Evolutionary conservation across 2,888 invertebrate genomes (phyloP).

Genomic region (Beris morrisii): DNA sequence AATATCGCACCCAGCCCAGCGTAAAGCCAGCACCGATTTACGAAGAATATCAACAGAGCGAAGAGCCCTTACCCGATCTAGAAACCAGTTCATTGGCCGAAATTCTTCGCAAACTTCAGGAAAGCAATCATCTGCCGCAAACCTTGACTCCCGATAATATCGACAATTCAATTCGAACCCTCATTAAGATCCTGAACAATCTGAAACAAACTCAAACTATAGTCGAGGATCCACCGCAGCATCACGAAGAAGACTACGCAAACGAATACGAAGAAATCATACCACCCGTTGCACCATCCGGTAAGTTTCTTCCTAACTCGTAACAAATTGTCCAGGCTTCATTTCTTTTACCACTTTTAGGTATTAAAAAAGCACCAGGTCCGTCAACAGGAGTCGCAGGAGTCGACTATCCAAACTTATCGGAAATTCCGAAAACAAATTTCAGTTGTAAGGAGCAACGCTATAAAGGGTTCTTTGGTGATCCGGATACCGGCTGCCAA

Average conservation of each 20-base stretch:
- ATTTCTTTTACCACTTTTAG: conserved; percentile 5
- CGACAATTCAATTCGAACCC: conserved; percentile 74
- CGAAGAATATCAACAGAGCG: neutral
- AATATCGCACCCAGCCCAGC: neutral
- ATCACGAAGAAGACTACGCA: conserved; percentile 49
- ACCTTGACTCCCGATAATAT: conserved; percentile 76
- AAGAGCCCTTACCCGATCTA: conserved; percentile 48
- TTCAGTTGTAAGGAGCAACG: conserved; percentile 83
- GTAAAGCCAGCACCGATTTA: conserved; percentile 1
- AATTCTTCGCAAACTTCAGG: conserved; percentile 71
- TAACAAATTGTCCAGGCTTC: neutral
- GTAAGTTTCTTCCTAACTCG: neutral
- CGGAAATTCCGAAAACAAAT: conserved; percentile 72
- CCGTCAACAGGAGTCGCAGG: conserved; percentile 62
- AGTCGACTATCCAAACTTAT: conserved; percentile 78
- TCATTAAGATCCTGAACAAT: conserved; percentile 73
- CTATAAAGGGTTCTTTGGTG: conserved; percentile 89
- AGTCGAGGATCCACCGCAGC: conserved; percentile 50
- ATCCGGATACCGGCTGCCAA: conserved; percentile 84
- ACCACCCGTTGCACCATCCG: neutral
- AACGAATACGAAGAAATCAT: conserved; percentile 40
- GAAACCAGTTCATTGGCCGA: conserved; percentile 59
- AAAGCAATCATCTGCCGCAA: conserved; percentile 75
- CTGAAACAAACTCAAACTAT: conserved; percentile 60
- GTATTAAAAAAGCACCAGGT: conserved; percentile 58